Percentiles rank a stretch among this genome's conserved stretches.
These are phyloP conservation scores for Thumatha senex DNA, from an alignment of 2,888 invertebrate species.

Conservation along the genomic window DNA sequence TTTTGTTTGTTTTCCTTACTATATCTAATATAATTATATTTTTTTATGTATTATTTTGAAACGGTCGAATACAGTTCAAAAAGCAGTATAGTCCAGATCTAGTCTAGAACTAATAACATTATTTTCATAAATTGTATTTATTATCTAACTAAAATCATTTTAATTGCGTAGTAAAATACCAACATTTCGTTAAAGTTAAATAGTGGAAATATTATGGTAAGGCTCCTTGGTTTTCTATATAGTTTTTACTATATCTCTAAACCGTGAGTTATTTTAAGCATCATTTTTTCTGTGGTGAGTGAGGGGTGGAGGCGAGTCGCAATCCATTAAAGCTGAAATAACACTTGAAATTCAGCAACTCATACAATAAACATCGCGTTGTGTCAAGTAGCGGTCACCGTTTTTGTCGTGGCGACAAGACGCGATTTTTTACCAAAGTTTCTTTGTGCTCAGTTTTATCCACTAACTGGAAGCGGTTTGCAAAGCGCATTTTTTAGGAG, in stretches of 20 bases:
- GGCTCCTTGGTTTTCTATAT: too few species aligned
- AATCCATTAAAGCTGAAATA: constrained; percentile 79
- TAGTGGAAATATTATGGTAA: too few species aligned
- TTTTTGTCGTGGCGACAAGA: constrained; percentile 55
- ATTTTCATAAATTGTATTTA: too few species aligned
- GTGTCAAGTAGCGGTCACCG: constrained; percentile 46
- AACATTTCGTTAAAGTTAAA: too few species aligned
- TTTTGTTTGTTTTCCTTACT: constrained; percentile 11
- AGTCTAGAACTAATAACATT: too few species aligned
- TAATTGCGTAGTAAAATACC: too few species aligned
- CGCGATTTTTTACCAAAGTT: constrained; percentile 56
- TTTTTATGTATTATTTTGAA: constrained; percentile 19
- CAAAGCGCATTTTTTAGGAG: constrained; percentile 15
- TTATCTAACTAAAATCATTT: too few species aligned
- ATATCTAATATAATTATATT: constrained; percentile 19
- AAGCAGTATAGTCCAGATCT: not conserved
- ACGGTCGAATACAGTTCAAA: constrained; percentile 18
- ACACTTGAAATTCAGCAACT: constrained; percentile 78
- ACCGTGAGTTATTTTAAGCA: constrained; percentile 30
- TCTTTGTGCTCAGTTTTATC: constrained; percentile 49
- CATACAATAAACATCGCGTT: constrained; percentile 78
- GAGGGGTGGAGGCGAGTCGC: constrained; percentile 51
- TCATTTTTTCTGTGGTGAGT: constrained; percentile 43
- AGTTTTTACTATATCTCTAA: not conserved
- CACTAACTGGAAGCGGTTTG: constrained; percentile 36